Base-by-base conservation (phyloP, 2,888 invertebrate species). In the Thelaira solivaga region DNA sequence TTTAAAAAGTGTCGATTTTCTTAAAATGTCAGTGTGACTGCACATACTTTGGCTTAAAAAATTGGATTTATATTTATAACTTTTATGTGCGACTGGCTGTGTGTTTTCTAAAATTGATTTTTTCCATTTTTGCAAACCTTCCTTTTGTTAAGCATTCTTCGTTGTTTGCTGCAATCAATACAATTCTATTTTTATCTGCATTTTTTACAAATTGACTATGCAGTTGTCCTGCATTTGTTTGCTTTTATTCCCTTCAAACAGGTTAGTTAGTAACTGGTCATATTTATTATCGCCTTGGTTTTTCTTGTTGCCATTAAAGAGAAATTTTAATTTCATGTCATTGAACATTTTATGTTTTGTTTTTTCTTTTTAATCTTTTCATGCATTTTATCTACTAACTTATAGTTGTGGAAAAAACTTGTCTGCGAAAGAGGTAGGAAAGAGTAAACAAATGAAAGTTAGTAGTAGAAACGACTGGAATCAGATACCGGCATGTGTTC, bases 401-500 rank as follows among this genome's bases (percentile, higher is more conserved):
- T 20, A 65, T 24, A n/a, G 22, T 34, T 18, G 2, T 43, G 43
- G 4, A 31, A 45, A 55, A 45, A 43, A 20, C n/a, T 4, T 3
- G 20, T 16, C n/a, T 11, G 22, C 24, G 18, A 61, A 41, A 41
- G 20, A 11, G 6, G 10, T 29, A 18, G 55, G 20, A 36, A 76
- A 76, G n/a, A 45, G 16, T 11, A 51, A 59, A 24, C 18, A 16
- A 13, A 34, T 34, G 13, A 45, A 43, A 71, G 26, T 34, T 26
- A n/a, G n/a, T n/a, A n/a, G n/a, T 31, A 20, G 43, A 51, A 45
- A 53, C 5, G 18, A n/a, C n/a, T 57, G 24, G 22, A 53, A 47
- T 39, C 8, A 34, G 13, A 34, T 75, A 41, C 80, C 81, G 80
- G 80, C 76, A 80, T 80, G 59, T 61, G 62, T 80, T 59, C n/a